Evolutionary conservation across 1,140 invertebrate genomes (phyloP).

Genomic region (Sycophaga agraensis): DNA sequence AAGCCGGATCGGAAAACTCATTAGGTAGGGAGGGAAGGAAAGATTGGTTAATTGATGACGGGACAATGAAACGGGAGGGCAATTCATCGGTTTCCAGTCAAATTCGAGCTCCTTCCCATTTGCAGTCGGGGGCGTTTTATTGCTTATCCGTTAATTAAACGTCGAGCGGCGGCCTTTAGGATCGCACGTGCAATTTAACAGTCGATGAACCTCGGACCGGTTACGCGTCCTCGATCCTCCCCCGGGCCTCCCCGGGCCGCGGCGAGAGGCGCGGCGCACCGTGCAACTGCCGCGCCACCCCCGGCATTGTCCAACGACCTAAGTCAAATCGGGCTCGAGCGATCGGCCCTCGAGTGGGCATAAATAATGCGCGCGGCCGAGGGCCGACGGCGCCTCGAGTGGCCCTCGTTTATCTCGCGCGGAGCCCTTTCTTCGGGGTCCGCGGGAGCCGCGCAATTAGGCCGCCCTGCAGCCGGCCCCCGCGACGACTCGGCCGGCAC

Average conservation of each 20-base stretch:
- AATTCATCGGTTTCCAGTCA: conserved; percentile 27
- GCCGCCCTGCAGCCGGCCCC: too few relatives aligned
- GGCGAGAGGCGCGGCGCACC: not conserved
- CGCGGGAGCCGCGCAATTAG: too few relatives aligned
- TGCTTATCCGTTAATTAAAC: conserved; percentile 33
- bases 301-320: conserved; percentile 16
- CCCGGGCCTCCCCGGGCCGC: not conserved
- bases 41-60: conserved; percentile 22
- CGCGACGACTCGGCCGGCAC: too few relatives aligned
- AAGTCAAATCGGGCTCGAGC: conserved; percentile 18
- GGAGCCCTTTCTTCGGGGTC: too few relatives aligned
- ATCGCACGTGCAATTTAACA: conserved; percentile 31
- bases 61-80: conserved; percentile 19
- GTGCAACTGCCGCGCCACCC: not conserved
- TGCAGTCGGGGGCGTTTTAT: conserved; percentile 23
- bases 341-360: conserved; percentile 2
- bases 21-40: conserved; percentile 17
- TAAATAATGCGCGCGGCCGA: conserved; percentile 1
- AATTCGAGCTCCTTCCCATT: conserved; percentile 19
- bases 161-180: conserved; percentile 27
- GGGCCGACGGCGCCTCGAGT: too few relatives aligned
- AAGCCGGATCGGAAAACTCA: conserved; percentile 8
- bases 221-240: conserved; percentile 17
- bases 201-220: conserved; percentile 28
- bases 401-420: too few relatives aligned